Base-by-base conservation (phyloP, 2,888 invertebrate species). In the Coenonympha glycerion region DNA sequence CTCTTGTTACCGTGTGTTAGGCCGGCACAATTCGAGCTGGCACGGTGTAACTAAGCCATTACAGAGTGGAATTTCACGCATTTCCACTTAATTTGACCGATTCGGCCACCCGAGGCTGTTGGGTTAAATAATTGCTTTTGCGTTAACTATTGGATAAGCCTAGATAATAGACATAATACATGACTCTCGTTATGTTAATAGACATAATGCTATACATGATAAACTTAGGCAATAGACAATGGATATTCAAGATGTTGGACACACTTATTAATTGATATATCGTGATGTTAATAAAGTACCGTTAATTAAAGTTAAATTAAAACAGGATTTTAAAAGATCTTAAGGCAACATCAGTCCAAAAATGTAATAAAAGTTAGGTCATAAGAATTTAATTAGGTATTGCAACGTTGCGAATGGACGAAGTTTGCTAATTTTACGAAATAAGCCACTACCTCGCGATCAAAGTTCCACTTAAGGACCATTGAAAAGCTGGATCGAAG, bases 71-170 rank as follows among this genome's bases (percentile, higher is more conserved):
- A 41, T 41, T 40, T 37, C 46, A 22, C 46, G 37, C 46, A 18
- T 46, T 46, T 26, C 37, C 36, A 36, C 46, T 45, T 13, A 28
- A 26, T 37, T 36, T 19, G 28, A 46, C 36, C 36, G 8, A 18
- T 36, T 46, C n/a, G 26, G 16, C 36, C 18, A 6, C 18, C 11
- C 34, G 46, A 36, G 46, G 26, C 46, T 19, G 28, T 46, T 13
- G 28, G 28, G 36, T 36, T 46, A 46, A 46, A 37, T 46, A 46
- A 46, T 46, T 37, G 46, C 46, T 46, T 16, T 26, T 36, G 36
- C 3, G 37, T 45, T 11, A 34, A 9, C 45, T 15, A 45, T 45
- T 45, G 22, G 34, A 45, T 45, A 45, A 34, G 45, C 45, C 36
- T 37, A 46, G 26, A 36, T 46, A 46, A 46, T 37, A 19, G 36